These are phyloP conservation scores for Abramis brama DNA, from an alignment of 2,113 vertebrate species.

Conservation along the genomic window DNA sequence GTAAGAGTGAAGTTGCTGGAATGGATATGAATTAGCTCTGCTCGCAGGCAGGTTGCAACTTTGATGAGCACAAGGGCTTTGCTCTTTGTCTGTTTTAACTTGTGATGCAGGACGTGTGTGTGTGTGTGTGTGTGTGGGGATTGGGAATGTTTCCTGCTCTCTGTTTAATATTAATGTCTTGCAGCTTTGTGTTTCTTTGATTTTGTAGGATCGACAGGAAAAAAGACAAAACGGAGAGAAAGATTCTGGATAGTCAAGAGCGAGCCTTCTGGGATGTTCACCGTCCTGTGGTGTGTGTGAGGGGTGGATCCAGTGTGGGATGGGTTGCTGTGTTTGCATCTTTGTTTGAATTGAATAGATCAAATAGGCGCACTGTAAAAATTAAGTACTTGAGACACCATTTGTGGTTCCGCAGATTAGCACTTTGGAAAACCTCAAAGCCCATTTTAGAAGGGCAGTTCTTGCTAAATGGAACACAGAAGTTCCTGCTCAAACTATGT, in stretches of 20 bases:
- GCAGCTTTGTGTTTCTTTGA: conserved; percentile 58
- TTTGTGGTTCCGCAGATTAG: background rate
- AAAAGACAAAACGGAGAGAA: conserved; percentile 97
- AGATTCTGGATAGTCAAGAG: conserved; percentile 98
- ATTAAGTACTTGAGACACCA: background rate
- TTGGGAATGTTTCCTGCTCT: background rate
- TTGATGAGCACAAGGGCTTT: conserved; percentile 33
- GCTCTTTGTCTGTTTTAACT: conserved; percentile 2
- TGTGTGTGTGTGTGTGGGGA: background rate
- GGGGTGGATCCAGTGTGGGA: background rate
- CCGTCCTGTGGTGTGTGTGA: conserved; percentile 79
- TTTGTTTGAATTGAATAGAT: background rate
- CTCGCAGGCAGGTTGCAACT: conserved; percentile 35
- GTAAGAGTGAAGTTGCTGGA: conserved; percentile 51
- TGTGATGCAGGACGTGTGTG: background rate
- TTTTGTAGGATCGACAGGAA: conserved; percentile 92
- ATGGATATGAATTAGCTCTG: conserved; percentile 47
- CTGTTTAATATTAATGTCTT: conserved; percentile 35
- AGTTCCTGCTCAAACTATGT: background rate
- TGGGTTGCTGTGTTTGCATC: conserved; percentile 5
- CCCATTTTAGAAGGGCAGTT: background rate
- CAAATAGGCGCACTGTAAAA: background rate
- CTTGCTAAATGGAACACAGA: background rate
- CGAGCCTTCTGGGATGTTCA: conserved; percentile 99
- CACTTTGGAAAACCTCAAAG: background rate